These are phyloP conservation scores for Drosophila pullipes DNA, from an alignment of 2,888 invertebrate species.

Conservation along the genomic window DNA sequence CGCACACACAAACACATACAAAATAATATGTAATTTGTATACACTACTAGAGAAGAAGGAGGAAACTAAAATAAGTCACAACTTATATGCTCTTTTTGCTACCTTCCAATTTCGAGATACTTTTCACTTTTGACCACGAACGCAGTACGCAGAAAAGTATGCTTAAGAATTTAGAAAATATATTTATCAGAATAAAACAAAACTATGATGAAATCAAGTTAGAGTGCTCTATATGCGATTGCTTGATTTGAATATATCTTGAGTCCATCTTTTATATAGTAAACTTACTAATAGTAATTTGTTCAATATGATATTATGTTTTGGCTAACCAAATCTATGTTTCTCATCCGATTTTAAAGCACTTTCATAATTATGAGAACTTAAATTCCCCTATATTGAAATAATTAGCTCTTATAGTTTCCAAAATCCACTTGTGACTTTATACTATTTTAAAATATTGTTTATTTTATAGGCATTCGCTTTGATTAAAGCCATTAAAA, in stretches of 20 bases:
- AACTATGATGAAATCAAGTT: background rate
- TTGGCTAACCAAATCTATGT: background rate
- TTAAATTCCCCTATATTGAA: too few species aligned
- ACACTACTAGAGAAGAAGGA: background rate
- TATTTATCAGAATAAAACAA: too few species aligned
- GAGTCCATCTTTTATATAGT: background rate
- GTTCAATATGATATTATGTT: background rate
- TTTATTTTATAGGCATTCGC: background rate
- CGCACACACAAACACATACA: background rate
- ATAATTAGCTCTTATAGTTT: background rate
- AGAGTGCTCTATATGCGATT: background rate
- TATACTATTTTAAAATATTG: too few species aligned
- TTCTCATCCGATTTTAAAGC: background rate
- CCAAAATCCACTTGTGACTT: background rate
- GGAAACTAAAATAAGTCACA: slow-evolving; percentile 10
- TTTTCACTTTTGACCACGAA: background rate
- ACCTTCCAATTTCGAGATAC: background rate
- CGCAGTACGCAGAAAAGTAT: background rate
- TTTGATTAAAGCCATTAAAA: background rate
- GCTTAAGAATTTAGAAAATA: background rate
- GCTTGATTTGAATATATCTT: background rate
- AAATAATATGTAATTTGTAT: background rate
- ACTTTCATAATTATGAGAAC: background rate
- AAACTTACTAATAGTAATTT: background rate
- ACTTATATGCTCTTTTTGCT: slow-evolving; percentile 16